phyloP scores from a whole-genome alignment of 1,140 invertebrate species.

The Spodoptera litura region DNA sequence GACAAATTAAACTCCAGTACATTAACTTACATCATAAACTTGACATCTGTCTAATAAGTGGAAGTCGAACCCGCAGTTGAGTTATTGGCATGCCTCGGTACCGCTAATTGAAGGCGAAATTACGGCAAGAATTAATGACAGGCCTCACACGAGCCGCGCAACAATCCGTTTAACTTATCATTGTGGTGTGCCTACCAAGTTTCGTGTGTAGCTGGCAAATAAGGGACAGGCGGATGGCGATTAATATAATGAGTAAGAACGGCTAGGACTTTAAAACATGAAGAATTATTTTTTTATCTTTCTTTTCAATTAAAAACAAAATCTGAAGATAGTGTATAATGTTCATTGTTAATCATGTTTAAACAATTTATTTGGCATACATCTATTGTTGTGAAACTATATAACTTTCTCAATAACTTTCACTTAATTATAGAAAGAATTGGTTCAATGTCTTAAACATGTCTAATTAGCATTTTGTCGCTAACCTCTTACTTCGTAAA shows the following conservation, averaged over 20 bases:
- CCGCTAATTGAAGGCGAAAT: conserved; percentile 46
- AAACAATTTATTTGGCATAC: too few species aligned
- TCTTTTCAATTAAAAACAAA: too few species aligned
- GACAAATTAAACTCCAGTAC: not conserved
- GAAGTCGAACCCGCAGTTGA: not conserved
- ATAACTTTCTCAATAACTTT: too few species aligned
- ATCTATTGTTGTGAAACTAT: too few species aligned
- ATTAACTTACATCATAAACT: not conserved
- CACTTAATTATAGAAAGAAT: too few species aligned
- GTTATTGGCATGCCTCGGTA: conserved; percentile 21
- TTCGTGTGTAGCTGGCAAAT: not conserved
- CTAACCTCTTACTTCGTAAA: not conserved
- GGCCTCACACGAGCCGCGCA: conserved; percentile 38
- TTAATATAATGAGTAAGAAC: not conserved
- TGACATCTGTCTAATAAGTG: conserved; percentile 15
- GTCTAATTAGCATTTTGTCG: not conserved
- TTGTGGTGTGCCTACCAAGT: conserved; percentile 31
- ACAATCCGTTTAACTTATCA: conserved; percentile 56
- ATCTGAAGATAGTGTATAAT: too few species aligned
- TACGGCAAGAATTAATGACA: conserved; percentile 54
- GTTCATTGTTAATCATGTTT: too few species aligned
- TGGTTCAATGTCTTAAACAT: too few species aligned
- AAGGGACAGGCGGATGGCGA: conserved; percentile 7
- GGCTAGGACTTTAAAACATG: too few species aligned
- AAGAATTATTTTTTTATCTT: too few species aligned